phyloP scores from a whole-genome alignment of 2,888 invertebrate species.

The Monoplex corrugatus region DNA sequence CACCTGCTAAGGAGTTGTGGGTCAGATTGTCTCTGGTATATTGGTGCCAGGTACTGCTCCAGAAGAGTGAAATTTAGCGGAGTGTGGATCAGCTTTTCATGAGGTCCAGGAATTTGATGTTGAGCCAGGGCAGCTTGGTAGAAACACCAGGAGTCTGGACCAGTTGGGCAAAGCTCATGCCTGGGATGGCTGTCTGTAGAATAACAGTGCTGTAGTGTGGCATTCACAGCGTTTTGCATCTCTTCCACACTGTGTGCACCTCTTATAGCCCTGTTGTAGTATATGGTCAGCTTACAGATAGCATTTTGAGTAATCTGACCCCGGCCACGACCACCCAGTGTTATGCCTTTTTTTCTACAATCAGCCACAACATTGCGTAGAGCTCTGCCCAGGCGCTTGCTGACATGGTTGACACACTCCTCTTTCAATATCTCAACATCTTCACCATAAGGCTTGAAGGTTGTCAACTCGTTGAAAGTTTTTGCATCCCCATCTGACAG shows the following conservation, averaged over 20 bases:
- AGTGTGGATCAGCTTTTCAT: conserved; percentile 24
- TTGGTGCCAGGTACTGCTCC: conserved; percentile 34
- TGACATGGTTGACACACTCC: conserved; percentile 50
- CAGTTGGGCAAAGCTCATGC: conserved; percentile 44
- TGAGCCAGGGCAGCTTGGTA: background rate
- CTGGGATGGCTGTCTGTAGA: conserved; percentile 37
- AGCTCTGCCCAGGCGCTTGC: conserved; percentile 46
- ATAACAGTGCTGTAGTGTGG: conserved; percentile 19
- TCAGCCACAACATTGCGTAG: conserved; percentile 41
- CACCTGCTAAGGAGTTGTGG: background rate
- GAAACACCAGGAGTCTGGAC: conserved; percentile 47
- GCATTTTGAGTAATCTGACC: conserved; percentile 36
- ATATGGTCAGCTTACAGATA: conserved; percentile 30
- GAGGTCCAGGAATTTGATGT: conserved; percentile 16
- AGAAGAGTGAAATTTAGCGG: conserved; percentile 6
- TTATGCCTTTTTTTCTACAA: conserved; percentile 36
- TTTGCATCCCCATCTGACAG: conserved; percentile 40
- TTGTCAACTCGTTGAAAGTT: conserved; percentile 27
- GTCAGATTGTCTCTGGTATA: conserved; percentile 32
- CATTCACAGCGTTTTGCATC: conserved; percentile 42
- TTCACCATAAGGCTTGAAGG: conserved; percentile 39
- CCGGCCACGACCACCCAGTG: conserved; percentile 24
- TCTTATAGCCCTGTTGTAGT: conserved; percentile 32
- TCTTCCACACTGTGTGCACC: conserved; percentile 34
- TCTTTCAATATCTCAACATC: conserved; percentile 36